Evolutionary conservation across 1,140 invertebrate species (phyloP), one percentile per base, ranked within the genome.

Genomic region (Bombus waltoni): DNA sequence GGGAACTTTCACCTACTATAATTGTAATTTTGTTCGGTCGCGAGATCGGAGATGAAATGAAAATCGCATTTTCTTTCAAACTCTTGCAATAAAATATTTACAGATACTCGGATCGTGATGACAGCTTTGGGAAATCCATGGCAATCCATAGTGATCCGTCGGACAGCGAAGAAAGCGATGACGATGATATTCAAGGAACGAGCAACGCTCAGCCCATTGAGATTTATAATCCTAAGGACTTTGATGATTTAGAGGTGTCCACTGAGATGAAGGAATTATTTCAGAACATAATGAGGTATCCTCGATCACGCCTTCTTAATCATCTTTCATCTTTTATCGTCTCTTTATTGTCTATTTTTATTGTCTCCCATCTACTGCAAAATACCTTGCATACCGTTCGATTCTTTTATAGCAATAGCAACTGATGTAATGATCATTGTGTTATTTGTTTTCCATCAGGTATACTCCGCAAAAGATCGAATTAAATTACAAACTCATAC

Each of bases 381-480:
- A 18, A 22, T 22, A 53, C 18, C 18, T 53, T 22, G 18, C 18
- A 8, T 22, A 53, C 1, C 47, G 22, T 53, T 53, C 47, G 2
- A 22, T 53, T 53, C 47, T 53, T 22, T 53, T 53, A 53, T 22
- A 53, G 47, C 8, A 22, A 53, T 53, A 5, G 6, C 15, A 32
- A n/a, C 18, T 15, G 13, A 66, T 6, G 5, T 32, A 66, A 62
- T 62, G 10, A 62, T n/a, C n/a, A 62, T 28, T n/a, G 25, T 28
- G 59, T 62, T 62, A n/a, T n/a, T 62, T 62, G n/a, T n/a, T n/a
- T 72, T n/a, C 42, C 25, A 8, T n/a, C 90, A 98, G 98, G 92
- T 99, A 99, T 93, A 98, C 98, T 3, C 98, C 98, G 1, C 98
- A 99, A 94, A 97, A 97, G 77, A 97, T 99, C 71, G 98, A 99